These are phyloP conservation scores for Varecia variegata DNA, from an alignment of 2,797 vertebrate species.

Conservation along the genomic window DNA sequence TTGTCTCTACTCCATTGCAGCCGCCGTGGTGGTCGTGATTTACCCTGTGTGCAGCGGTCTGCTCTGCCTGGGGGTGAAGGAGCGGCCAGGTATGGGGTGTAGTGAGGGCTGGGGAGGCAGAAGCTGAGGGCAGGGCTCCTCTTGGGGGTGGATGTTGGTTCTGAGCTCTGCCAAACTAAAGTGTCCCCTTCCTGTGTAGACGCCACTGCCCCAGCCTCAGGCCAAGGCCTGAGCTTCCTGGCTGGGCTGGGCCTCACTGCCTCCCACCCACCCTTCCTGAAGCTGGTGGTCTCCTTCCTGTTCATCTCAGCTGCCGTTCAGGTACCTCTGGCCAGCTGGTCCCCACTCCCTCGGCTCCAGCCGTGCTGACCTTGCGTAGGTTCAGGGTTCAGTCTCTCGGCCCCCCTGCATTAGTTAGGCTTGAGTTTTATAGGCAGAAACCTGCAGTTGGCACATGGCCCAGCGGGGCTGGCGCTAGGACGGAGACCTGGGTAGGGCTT, in stretches of 20 bases:
- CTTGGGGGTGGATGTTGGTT: background rate
- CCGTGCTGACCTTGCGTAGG: background rate
- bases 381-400: background rate
- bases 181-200: conserved; percentile 82
- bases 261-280: conserved; percentile 92
- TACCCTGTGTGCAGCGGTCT: conserved; percentile 91
- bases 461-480: background rate
- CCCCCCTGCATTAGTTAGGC: fast-evolving
- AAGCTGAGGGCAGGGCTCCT: background rate
- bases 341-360: background rate
- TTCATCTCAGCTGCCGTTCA: conserved; percentile 97
- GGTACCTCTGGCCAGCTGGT: conserved; percentile 85
- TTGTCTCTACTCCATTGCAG: conserved; percentile 94
- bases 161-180: background rate
- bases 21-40: conserved; percentile 89
- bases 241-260: conserved; percentile 92
- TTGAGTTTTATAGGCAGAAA: background rate
- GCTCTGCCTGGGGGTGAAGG: conserved; percentile 95
- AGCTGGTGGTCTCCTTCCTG: conserved; percentile 93
- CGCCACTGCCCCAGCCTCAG: conserved; percentile 87
- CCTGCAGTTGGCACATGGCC: background rate
- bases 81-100: conserved; percentile 89
- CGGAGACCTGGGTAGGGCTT: background rate
- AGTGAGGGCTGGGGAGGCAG: conserved; percentile 60
- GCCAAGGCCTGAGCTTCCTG: conserved; percentile 90